These are phyloP conservation scores for Pipistrellus kuhlii DNA, from an alignment of 2,797 vertebrate species.

Conservation along the genomic window DNA sequence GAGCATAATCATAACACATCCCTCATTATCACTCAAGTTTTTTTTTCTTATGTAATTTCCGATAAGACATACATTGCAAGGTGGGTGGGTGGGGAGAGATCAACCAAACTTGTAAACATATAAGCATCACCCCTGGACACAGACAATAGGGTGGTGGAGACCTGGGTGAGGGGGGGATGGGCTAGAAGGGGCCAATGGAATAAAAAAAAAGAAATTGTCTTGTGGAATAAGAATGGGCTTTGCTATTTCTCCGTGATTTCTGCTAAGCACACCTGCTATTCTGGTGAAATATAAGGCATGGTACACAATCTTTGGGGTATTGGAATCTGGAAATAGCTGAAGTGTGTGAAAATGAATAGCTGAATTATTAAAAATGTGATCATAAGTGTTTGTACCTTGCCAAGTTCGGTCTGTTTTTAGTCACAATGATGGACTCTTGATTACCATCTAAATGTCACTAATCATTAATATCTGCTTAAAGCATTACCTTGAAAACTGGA, in stretches of 20 bases:
- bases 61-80: neutral
- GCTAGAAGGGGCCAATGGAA: neutral
- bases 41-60: neutral
- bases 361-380: slow-evolving; percentile 76
- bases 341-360: slow-evolving; percentile 61
- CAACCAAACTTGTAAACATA: no score
- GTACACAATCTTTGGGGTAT: neutral
- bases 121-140: no score
- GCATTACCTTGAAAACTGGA: slow-evolving; percentile 39
- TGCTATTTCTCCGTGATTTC: slow-evolving; percentile 43
- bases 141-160: no score
- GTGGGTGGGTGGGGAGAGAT: no score
- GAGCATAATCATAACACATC: neutral
- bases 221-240: neutral
- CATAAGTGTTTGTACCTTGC: slow-evolving; percentile 64
- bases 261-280: slow-evolving; percentile 30
- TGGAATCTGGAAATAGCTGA: neutral
- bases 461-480: slow-evolving; percentile 55
- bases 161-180: no score
- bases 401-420: slow-evolving; percentile 52
- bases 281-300: slow-evolving; percentile 58
- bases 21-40: neutral
- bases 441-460: slow-evolving; percentile 58
- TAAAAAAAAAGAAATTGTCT: slow-evolving; percentile 36
- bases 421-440: slow-evolving; percentile 54